Conservation (phyloP, 2,113 vertebrate species). For the Gorilla gorilla region DNA sequence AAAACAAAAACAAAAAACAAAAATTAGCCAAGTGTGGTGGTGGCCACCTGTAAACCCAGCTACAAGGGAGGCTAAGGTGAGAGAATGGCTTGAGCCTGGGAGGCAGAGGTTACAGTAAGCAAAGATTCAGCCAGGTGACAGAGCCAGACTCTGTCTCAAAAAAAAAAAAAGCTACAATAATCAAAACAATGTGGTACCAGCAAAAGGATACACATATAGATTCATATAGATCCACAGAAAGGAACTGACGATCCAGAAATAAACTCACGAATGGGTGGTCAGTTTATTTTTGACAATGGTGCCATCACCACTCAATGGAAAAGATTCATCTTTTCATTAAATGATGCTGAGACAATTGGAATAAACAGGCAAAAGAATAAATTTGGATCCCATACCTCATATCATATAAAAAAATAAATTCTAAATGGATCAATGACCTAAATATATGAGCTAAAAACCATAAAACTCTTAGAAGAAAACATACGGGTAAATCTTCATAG, state of each 20-base stretch:
- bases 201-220: not conserved
- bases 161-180: not conserved
- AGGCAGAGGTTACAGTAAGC: not conserved
- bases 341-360: not conserved
- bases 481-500: not conserved
- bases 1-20: not conserved
- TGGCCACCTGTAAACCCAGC: not conserved
- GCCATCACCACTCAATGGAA: not conserved
- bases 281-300: not conserved
- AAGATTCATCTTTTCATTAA: not conserved
- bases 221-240: not conserved
- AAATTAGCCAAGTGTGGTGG: not conserved
- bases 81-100: not conserved
- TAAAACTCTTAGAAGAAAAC: not conserved
- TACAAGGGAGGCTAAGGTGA: not conserved
- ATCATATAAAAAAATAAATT: not conserved
- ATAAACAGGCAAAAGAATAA: not conserved
- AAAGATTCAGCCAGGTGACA: not conserved
- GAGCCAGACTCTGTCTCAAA: not conserved
- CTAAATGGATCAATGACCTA: not conserved
- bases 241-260: not conserved
- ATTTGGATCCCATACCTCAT: not conserved
- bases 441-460: not conserved
- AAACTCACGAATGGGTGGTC: not conserved
- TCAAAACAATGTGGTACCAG: no score